These are phyloP conservation scores for Calcarius lapponicus DNA, from an alignment of 2,797 vertebrate species.

Conservation along the genomic window DNA sequence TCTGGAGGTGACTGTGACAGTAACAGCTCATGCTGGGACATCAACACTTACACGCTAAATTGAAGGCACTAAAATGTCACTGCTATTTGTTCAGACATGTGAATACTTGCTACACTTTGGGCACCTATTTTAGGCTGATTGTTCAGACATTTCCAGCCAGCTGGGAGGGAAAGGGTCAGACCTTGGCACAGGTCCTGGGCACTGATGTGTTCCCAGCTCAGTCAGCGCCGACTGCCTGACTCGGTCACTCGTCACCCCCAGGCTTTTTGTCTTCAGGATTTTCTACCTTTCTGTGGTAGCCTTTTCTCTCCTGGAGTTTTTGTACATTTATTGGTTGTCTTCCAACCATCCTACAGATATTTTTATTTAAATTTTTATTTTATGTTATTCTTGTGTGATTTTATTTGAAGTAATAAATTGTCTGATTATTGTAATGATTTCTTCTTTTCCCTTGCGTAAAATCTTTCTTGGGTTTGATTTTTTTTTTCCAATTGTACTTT, in stretches of 20 bases:
- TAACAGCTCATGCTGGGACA: not conserved
- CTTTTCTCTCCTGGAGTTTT: not conserved
- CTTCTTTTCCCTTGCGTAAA: not conserved
- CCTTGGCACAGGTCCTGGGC: not conserved
- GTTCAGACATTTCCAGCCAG: not conserved
- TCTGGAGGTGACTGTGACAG: not conserved
- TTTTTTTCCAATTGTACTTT: not conserved
- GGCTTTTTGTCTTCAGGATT: not conserved
- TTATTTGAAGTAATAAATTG: not conserved
- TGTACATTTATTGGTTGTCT: not conserved
- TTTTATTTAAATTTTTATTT: not conserved
- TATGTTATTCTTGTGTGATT: too few relatives aligned
- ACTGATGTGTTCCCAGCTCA: accelerated
- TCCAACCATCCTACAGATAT: not conserved
- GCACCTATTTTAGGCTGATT: not conserved
- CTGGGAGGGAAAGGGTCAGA: not conserved
- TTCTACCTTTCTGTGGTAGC: not conserved
- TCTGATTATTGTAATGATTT: not conserved
- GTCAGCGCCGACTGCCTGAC: not conserved
- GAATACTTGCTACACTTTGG: not conserved
- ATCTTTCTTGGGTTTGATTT: not conserved
- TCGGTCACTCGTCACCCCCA: not conserved
- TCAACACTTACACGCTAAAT: not conserved
- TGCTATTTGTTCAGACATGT: not conserved
- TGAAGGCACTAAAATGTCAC: not conserved